Conservation (phyloP, 2,797 vertebrate genomes). For the Apogon hyalosoma region DNA sequence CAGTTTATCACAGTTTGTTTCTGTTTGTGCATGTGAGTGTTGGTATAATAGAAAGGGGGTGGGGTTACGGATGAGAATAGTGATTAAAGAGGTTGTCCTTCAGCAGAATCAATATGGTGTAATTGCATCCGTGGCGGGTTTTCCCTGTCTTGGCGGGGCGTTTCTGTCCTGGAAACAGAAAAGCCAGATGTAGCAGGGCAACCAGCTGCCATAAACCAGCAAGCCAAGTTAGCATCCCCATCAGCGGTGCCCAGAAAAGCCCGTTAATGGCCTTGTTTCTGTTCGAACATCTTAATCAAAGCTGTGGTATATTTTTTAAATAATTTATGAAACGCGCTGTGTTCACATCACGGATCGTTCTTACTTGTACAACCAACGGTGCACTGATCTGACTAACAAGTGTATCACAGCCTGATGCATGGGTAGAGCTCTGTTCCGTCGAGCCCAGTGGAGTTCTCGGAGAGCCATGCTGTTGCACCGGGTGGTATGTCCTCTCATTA, state of each 20-base stretch:
- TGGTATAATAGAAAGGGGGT: slow-evolving; percentile 5
- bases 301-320: neutral
- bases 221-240: neutral
- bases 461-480: too few species aligned
- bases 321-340: neutral
- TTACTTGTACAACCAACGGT: neutral
- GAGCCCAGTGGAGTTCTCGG: too few species aligned
- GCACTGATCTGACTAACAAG: neutral
- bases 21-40: slow-evolving; percentile 25
- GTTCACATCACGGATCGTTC: neutral
- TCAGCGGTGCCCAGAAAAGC: neutral
- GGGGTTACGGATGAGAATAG: neutral
- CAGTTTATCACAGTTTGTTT: slow-evolving; percentile 45
- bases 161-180: slow-evolving; percentile 30
- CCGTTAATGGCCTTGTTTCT: neutral
- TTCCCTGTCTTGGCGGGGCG: slow-evolving; percentile 43
- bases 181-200: slow-evolving; percentile 25
- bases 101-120: slow-evolving; percentile 55
- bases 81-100: slow-evolving; percentile 59
- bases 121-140: slow-evolving; percentile 46
- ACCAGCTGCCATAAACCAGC: slow-evolving; percentile 15
- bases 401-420: too few species aligned
- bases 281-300: neutral
- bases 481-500: too few species aligned
- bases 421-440: too few species aligned